Conservation (phyloP, 2,113 vertebrate species). For the Emydura subglobosa region DNA sequence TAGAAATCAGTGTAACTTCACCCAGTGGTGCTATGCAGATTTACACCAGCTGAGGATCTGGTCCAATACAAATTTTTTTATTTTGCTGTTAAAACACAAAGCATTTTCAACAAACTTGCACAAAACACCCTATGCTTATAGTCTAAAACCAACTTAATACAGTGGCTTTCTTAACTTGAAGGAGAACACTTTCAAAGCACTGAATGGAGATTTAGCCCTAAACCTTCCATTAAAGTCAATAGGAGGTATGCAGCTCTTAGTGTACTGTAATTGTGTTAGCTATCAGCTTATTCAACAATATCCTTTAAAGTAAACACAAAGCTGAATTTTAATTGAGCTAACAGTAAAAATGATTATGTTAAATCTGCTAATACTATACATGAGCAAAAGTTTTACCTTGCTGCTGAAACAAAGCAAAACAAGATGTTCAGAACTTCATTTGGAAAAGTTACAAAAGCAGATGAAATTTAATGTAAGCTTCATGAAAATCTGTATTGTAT, state of each 20-base stretch:
- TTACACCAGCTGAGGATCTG: neutral
- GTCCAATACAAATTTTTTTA: neutral
- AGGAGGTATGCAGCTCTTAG: neutral
- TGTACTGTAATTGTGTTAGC: neutral
- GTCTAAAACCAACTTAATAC: neutral
- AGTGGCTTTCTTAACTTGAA: neutral
- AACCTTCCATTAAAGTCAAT: neutral
- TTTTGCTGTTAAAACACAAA: neutral
- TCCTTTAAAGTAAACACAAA: constrained; percentile 22
- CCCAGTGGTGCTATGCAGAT: neutral
- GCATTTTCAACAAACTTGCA: neutral
- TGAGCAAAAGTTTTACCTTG: constrained; percentile 8
- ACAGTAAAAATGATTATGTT: neutral
- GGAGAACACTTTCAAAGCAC: neutral
- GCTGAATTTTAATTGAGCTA: neutral
- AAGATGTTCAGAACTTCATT: neutral
- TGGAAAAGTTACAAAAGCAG: constrained; percentile 39
- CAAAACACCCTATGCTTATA: neutral
- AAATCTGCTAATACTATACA: neutral
- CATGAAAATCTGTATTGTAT: neutral
- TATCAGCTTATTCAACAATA: neutral
- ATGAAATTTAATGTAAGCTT: neutral
- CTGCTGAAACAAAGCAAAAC: constrained; percentile 28
- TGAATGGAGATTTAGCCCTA: accelerated
- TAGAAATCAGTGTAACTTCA: neutral